Evolutionary conservation across 2,888 invertebrate species (phyloP).

Genomic region (Hemithea aestivaria): DNA sequence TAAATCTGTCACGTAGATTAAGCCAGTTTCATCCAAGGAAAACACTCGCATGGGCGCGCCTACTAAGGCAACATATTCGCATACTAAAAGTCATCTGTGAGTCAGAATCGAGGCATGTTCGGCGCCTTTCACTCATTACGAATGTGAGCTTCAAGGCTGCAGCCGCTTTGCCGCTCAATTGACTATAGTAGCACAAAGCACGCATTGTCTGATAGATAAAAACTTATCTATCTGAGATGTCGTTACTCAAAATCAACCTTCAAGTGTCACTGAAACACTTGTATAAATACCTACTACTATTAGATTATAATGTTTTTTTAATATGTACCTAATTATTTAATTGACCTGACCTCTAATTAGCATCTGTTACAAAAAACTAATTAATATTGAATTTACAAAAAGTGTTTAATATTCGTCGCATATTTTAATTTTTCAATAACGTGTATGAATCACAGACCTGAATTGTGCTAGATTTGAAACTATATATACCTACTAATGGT

Average conservation of each 20-base stretch:
- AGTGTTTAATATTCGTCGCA: no score
- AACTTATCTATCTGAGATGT: constrained; percentile 22
- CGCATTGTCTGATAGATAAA: constrained; percentile 39
- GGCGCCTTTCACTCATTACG: constrained; percentile 71
- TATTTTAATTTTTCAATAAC: no score
- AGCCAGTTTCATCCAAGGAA: constrained; percentile 4
- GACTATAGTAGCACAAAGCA: constrained; percentile 47
- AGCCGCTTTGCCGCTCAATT: constrained; percentile 51
- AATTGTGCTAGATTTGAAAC: no score
- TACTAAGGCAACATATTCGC: constrained; percentile 28
- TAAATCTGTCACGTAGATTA: no score
- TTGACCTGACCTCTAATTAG: no score
- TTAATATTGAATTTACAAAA: no score
- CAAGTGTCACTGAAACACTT: not conserved
- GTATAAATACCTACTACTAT: no score
- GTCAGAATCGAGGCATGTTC: constrained; percentile 51
- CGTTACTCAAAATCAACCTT: constrained; percentile 19
- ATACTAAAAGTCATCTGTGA: constrained; percentile 52
- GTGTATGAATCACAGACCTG: no score
- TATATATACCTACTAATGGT: no score
- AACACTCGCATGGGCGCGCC: constrained; percentile 10
- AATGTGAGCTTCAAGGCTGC: constrained; percentile 65
- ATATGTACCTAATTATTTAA: no score
- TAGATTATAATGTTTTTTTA: no score
- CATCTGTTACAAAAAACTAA: no score